Percentiles rank a stretch among this genome's conserved stretches.
Conservation (phyloP, 2,113 vertebrate genomes). For the Hemiprocne comata region DNA sequence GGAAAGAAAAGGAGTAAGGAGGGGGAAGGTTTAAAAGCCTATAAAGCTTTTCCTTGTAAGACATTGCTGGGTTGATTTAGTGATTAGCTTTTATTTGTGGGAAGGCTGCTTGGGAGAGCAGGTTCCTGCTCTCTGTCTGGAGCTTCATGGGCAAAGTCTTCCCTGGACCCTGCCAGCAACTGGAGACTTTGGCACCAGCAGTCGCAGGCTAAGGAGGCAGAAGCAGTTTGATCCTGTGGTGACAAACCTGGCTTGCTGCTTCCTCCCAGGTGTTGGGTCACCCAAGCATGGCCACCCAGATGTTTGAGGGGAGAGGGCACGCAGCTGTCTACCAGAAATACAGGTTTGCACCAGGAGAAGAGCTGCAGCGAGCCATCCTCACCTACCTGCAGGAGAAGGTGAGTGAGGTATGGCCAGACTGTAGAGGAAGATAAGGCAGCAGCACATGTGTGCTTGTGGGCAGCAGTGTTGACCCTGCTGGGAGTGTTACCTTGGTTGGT, state of each 20-base stretch:
- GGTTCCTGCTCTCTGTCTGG: rapidly evolving
- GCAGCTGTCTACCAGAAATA: constrained; percentile 81
- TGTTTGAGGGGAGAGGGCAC: constrained; percentile 81
- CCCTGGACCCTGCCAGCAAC: rapidly evolving
- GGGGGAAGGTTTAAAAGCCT: background rate
- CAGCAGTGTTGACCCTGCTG: background rate
- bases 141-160: background rate
- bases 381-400: constrained; percentile 81
- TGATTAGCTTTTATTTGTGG: rapidly evolving
- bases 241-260: background rate
- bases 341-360: constrained; percentile 72
- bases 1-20: background rate
- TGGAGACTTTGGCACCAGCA: rapidly evolving
- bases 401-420: background rate
- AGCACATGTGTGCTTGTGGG: background rate
- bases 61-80: background rate
- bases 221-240: background rate
- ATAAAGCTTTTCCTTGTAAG: background rate
- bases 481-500: background rate
- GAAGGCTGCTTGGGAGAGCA: background rate
- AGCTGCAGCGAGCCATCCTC: constrained; percentile 72
- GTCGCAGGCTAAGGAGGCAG: rapidly evolving
- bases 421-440: background rate
- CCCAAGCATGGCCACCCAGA: constrained; percentile 69
- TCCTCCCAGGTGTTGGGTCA: background rate